Evolutionary conservation across 2,797 vertebrate species (phyloP).

Genomic region (Acrossocheilus wenchowensis): DNA sequence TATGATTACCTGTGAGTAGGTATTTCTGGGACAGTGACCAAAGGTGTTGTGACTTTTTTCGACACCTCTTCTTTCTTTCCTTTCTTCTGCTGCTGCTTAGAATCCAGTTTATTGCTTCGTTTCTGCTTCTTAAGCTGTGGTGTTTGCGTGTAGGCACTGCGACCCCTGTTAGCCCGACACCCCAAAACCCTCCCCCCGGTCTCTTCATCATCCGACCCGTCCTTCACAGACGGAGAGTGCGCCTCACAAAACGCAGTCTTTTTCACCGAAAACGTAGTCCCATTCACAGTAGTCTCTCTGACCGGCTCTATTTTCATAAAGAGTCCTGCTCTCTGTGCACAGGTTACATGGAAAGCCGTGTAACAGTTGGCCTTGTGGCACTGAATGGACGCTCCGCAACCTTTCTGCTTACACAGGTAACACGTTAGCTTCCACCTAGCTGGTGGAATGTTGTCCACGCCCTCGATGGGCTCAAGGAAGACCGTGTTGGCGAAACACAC

Average conservation of each 20-base stretch:
- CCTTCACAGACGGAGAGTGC: slow-evolving; percentile 78
- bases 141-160: slow-evolving; percentile 75
- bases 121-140: slow-evolving; percentile 70
- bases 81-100: slow-evolving; percentile 87
- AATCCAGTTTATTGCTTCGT: slow-evolving; percentile 81
- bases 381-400: slow-evolving; percentile 86
- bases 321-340: slow-evolving; percentile 85
- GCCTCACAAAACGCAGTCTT: slow-evolving; percentile 87
- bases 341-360: slow-evolving; percentile 89
- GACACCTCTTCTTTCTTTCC: slow-evolving; percentile 75
- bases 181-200: slow-evolving; percentile 64
- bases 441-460: slow-evolving; percentile 84
- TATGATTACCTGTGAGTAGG: slow-evolving; percentile 81
- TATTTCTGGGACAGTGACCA: slow-evolving; percentile 83
- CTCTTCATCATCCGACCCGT: slow-evolving; percentile 73
- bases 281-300: slow-evolving; percentile 85
- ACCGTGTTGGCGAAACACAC: slow-evolving; percentile 91
- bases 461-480: slow-evolving; percentile 89
- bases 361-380: slow-evolving; percentile 92
- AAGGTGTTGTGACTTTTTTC: slow-evolving; percentile 70
- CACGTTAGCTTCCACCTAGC: slow-evolving; percentile 89
- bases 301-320: slow-evolving; percentile 92
- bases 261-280: slow-evolving; percentile 87
- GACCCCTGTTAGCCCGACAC: slow-evolving; percentile 74
- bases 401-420: slow-evolving; percentile 89